phyloP scores from a whole-genome alignment of 2,797 vertebrate genomes.

The Leontopithecus rosalia region DNA sequence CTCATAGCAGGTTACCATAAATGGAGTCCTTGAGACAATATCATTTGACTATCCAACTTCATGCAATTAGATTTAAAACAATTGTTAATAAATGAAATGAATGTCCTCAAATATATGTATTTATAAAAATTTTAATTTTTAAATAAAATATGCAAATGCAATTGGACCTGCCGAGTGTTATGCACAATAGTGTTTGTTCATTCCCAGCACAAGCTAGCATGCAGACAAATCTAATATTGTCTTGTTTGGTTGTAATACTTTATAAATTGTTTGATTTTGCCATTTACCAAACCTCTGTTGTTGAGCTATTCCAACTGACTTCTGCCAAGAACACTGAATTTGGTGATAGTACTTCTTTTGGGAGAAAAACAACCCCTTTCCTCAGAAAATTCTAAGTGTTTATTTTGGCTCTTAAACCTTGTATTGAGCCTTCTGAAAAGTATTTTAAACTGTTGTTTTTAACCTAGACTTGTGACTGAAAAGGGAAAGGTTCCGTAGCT shows the following conservation, averaged over 20 bases:
- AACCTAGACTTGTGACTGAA: slow-evolving; percentile 70
- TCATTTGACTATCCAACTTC: slow-evolving; percentile 31
- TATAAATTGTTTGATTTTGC: slow-evolving; percentile 65
- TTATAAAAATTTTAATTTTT: slow-evolving; percentile 41
- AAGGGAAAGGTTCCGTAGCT: slow-evolving; percentile 64
- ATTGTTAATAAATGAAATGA: slow-evolving; percentile 49
- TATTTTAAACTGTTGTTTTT: slow-evolving; percentile 77
- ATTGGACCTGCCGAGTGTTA: not conserved
- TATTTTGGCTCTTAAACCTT: slow-evolving; percentile 71
- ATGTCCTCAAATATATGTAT: slow-evolving; percentile 16
- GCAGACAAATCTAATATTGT: slow-evolving; percentile 31
- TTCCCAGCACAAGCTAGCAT: not conserved
- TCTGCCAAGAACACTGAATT: slow-evolving; percentile 69
- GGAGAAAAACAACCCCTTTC: slow-evolving; percentile 73
- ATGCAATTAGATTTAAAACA: slow-evolving; percentile 29
- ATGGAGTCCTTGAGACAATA: not conserved
- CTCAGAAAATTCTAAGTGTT: slow-evolving; percentile 74
- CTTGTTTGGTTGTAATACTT: slow-evolving; percentile 41
- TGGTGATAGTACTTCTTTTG: slow-evolving; percentile 69
- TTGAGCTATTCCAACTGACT: slow-evolving; percentile 62
- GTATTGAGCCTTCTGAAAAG: slow-evolving; percentile 77
- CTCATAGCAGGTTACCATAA: slow-evolving; percentile 18
- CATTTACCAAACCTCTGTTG: slow-evolving; percentile 65
- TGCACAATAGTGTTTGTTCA: not conserved
- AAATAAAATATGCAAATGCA: slow-evolving; percentile 22